phyloP scores from a whole-genome alignment of 2,113 vertebrate genomes.

The Entosphenus tridentatus region DNA sequence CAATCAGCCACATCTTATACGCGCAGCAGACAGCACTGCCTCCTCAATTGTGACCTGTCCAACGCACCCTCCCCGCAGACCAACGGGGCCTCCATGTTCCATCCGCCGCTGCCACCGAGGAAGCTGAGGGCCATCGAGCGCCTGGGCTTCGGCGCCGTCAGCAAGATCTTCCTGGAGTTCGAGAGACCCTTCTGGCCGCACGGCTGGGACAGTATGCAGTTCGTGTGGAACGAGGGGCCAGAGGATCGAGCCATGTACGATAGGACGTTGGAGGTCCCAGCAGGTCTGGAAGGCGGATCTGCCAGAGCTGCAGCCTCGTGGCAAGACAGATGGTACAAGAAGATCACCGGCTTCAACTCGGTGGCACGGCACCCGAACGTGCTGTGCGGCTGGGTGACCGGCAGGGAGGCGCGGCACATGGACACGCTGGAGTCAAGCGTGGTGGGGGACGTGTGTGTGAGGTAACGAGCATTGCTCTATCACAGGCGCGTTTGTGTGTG shows the following conservation, averaged over 20 bases:
- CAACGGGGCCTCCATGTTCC: constrained; percentile 14
- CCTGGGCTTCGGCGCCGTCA: constrained; percentile 18
- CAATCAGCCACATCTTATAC: no score
- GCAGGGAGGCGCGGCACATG: constrained; percentile 19
- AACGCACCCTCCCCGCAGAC: constrained; percentile 12
- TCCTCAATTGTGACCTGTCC: neutral
- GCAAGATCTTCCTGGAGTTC: constrained; percentile 21
- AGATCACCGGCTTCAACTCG: constrained; percentile 20
- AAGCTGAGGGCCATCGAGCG: constrained; percentile 17
- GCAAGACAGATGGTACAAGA: constrained; percentile 19
- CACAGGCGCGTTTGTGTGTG: no score
- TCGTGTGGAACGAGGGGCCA: constrained; percentile 18
- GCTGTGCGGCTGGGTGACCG: constrained; percentile 20
- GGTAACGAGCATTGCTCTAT: constrained; percentile 11
- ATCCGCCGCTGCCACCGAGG: constrained; percentile 14
- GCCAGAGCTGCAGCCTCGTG: constrained; percentile 10
- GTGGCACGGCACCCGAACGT: constrained; percentile 18
- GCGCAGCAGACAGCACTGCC: neutral
- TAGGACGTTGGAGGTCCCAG: no score
- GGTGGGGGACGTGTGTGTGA: constrained; percentile 14
- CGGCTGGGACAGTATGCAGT: constrained; percentile 18
- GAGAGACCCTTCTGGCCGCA: constrained; percentile 18
- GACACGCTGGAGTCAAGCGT: constrained; percentile 16
- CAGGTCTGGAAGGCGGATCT: neutral
- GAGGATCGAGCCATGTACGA: constrained; percentile 14